phyloP scores from a whole-genome alignment of 2,888 invertebrate genomes.

The Caenorhabditis japonica region DNA sequence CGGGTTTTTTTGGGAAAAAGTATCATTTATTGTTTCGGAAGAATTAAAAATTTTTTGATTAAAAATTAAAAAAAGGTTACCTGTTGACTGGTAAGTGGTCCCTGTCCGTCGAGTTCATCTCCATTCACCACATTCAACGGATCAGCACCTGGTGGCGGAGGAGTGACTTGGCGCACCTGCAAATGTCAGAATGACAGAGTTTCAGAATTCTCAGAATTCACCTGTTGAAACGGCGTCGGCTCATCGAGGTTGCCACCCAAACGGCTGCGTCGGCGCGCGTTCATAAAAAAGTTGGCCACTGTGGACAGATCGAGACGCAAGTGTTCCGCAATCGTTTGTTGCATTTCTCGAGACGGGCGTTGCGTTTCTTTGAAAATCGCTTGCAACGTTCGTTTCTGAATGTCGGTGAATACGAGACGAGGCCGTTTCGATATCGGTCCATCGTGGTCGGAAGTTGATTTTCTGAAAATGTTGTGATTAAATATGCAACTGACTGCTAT shows the following conservation, averaged over 20 bases:
- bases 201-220: constrained; percentile 3
- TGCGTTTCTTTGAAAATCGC: constrained; percentile 77
- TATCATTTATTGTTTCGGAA: too few species aligned
- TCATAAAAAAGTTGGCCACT: constrained; percentile 98
- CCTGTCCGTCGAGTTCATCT: too few species aligned
- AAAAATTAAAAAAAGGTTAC: too few species aligned
- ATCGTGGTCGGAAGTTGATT: constrained; percentile 49
- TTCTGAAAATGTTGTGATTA: constrained; percentile 29
- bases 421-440: constrained; percentile 86
- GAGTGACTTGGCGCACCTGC: constrained; percentile 24
- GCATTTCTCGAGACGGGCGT: constrained; percentile 76
- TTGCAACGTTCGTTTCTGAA: constrained; percentile 97
- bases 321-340: constrained; percentile 76
- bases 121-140: too few species aligned
- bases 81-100: too few species aligned
- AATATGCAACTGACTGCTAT: too few species aligned
- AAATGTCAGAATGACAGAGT: background rate
- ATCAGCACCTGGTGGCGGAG: constrained; percentile 11
- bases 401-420: constrained; percentile 99
- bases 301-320: constrained; percentile 74
- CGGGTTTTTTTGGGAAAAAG: too few species aligned
- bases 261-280: constrained; percentile 88
- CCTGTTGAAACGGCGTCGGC: constrained; percentile 67
- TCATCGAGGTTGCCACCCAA: constrained; percentile 59
- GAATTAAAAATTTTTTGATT: too few species aligned